These are phyloP conservation scores for Danaus plexippus DNA, from an alignment of 1,140 invertebrate genomes.

Conservation along the genomic window DNA sequence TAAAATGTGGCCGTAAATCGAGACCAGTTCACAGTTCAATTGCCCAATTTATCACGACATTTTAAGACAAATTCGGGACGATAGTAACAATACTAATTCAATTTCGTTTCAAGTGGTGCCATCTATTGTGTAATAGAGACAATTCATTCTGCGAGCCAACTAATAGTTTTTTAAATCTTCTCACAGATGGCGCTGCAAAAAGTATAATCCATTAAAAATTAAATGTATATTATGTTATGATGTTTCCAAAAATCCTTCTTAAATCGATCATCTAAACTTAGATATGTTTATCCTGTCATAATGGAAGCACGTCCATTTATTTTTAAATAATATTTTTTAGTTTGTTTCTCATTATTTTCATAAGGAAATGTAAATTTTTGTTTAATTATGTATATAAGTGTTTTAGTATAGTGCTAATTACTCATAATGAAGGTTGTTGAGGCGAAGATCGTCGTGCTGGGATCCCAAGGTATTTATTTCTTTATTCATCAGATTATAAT, in stretches of 20 bases:
- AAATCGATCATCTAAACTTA: constrained; percentile 9
- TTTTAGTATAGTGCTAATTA: constrained; percentile 24
- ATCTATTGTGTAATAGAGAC: too few relatives aligned
- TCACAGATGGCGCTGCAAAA: constrained; percentile 4
- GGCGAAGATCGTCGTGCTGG: constrained; percentile 87
- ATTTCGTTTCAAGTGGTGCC: too few relatives aligned
- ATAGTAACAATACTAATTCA: too few relatives aligned
- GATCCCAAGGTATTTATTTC: constrained; percentile 79
- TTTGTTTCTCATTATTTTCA: constrained; percentile 4
- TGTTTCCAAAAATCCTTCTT: background rate
- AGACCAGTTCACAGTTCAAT: too few relatives aligned
- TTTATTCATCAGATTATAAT: too few relatives aligned
- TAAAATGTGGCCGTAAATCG: too few relatives aligned
- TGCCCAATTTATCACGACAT: too few relatives aligned
- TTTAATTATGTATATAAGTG: constrained; percentile 10
- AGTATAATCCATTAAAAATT: constrained; percentile 8
- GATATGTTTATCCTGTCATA: constrained; percentile 9
- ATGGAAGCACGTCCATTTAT: constrained; percentile 13
- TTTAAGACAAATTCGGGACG: too few relatives aligned
- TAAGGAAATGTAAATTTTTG: constrained; percentile 13
- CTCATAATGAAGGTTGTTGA: constrained; percentile 79
- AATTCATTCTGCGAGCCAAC: too few relatives aligned
- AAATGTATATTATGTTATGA: constrained; percentile 1
- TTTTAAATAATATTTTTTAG: constrained; percentile 7
- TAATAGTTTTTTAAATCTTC: too few relatives aligned